Conservation (phyloP, 92 coral and sea anemone genomes). For the Phymanthus crucifer region DNA sequence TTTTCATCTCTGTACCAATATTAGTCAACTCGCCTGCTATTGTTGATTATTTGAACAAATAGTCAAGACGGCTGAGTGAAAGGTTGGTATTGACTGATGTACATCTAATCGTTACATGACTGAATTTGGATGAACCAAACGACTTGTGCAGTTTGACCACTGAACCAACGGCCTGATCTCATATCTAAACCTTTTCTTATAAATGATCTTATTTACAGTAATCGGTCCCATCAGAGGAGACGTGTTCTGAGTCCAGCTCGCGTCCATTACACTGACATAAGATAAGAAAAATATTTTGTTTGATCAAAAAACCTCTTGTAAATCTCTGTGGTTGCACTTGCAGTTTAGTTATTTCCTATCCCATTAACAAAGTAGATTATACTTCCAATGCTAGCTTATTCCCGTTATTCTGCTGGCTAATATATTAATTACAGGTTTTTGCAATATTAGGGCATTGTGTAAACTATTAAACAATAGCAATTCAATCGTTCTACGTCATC, state of each 20-base stretch:
- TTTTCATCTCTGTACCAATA: background rate
- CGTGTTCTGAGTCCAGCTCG: too few relatives aligned
- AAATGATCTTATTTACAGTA: too few relatives aligned
- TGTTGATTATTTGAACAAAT: background rate
- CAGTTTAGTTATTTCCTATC: too few relatives aligned
- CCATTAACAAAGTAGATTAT: background rate
- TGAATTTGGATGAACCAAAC: background rate
- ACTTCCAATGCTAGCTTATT: background rate
- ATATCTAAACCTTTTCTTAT: too few relatives aligned
- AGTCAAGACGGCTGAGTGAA: background rate
- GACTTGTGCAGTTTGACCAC: too few relatives aligned
- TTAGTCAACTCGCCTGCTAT: background rate
- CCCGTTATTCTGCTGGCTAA: background rate
- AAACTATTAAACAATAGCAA: background rate
- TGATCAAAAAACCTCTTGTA: background rate
- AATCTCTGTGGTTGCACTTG: background rate
- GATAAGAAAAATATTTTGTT: background rate
- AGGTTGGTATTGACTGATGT: too few relatives aligned
- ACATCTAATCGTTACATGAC: background rate
- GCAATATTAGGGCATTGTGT: background rate
- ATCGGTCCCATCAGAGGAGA: too few relatives aligned
- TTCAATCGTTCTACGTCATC: background rate
- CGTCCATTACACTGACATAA: too few relatives aligned
- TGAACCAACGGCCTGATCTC: too few relatives aligned
- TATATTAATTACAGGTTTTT: background rate